Evolutionary conservation across 2,113 vertebrate genomes (phyloP), one percentile per base, ranked within the genome.

Genomic region (Bombycilla garrulus): DNA sequence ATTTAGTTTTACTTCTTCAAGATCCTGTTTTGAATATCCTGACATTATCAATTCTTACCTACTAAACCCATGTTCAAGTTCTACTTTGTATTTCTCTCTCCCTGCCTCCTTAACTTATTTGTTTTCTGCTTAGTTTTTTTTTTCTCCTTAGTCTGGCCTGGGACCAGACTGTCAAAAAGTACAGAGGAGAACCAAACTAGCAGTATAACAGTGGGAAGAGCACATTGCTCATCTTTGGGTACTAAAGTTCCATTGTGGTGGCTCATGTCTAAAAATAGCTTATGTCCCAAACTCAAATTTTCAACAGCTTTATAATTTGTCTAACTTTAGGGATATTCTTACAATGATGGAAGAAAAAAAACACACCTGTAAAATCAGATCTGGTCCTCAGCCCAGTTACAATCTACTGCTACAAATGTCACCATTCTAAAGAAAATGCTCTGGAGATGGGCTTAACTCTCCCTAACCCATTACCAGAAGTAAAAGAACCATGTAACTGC

Each of bases 21-120:
- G 6, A 24, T 57, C 2, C 5, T 0, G 0, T 77, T 90, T 86
- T 48, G 80, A 60, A 60, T 1, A 2, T 35, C 14, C 10, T 47
- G 42, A 29, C 2, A 15, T 45, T 72, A 56, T 57, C 3, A 3
- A 6, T 57, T 35, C 23, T 69, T 51, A 48, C 5, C 10, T 56
- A 42, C 19, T 12, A 84, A 53, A 29, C 3, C 2, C 23, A 17
- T 18, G 5, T 48, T 61, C 23, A 11, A 31, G 3, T 31, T 15
- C 28, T 54, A 8, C 2, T 36, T 86, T 60, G 47, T 50, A 19
- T 45, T 88, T 81, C 56, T 44, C 14, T 3, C 2, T 74, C 10
- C 31, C 17, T 44, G 25, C 2, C 2, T 62, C 19, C 31, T 51
- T 62, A 61, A 33, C 2, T 44, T 51, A 42, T 23, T 47, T 50